Percentiles rank a stretch among this genome's conserved stretches.
Conservation (phyloP, 1,140 invertebrate species). For the Liolophura sinensis region DNA sequence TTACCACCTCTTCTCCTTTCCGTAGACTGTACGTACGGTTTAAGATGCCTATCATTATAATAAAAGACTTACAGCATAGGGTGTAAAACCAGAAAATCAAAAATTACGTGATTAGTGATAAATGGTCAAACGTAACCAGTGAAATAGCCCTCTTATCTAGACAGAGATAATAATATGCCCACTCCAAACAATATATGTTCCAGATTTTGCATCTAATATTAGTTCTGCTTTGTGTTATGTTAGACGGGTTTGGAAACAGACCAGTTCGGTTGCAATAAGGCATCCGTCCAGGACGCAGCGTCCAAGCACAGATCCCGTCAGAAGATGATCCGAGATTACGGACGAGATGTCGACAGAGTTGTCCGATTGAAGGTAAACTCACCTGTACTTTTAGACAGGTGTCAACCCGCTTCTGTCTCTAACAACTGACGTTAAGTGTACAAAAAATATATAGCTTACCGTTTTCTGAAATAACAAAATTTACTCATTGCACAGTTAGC, state of each 20-base stretch:
- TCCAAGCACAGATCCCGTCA: conserved; percentile 13
- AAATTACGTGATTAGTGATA: background rate
- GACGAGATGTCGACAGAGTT: conserved; percentile 22
- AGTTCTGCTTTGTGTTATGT: background rate
- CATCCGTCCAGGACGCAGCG: conserved; percentile 23
- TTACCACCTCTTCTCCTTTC: too few species aligned
- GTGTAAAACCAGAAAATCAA: too few species aligned
- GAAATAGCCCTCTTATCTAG: background rate
- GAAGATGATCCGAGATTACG: conserved; percentile 25
- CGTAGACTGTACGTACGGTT: too few species aligned
- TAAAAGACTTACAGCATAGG: too few species aligned
- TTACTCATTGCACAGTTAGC: too few species aligned
- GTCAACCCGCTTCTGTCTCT: background rate
- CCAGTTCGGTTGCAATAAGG: conserved; percentile 19
- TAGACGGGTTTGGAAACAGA: conserved; percentile 21
- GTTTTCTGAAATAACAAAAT: background rate
- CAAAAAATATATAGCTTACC: background rate
- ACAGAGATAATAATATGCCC: background rate
- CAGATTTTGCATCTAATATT: background rate
- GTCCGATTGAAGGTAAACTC: conserved; percentile 24
- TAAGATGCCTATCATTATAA: too few species aligned
- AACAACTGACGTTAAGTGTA: background rate
- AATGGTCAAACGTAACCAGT: background rate
- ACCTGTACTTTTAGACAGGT: background rate
- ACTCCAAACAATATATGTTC: background rate